Conservation (phyloP, 2,888 invertebrate species). For the Lymantria dispar region DNA sequence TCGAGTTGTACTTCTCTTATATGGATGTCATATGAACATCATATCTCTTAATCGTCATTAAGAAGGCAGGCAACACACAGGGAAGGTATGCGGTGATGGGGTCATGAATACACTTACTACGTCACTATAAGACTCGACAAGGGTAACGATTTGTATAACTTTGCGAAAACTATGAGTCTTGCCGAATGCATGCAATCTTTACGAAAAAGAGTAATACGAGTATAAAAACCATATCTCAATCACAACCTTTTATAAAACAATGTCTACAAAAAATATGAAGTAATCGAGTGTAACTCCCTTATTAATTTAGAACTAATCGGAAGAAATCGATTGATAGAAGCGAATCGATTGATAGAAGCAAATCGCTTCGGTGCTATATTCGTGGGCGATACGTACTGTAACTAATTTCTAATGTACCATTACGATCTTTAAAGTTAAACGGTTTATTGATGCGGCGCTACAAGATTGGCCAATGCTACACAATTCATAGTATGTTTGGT, state of each 20-base stretch:
- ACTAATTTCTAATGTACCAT: slow-evolving; percentile 14
- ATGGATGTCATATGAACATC: too few species aligned
- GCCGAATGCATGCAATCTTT: too few species aligned
- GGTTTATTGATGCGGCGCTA: slow-evolving; percentile 11
- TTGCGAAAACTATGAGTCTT: too few species aligned
- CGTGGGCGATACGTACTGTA: slow-evolving; percentile 10
- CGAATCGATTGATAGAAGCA: slow-evolving; percentile 10
- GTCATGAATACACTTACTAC: too few species aligned
- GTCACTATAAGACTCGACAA: too few species aligned
- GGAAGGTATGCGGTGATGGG: too few species aligned
- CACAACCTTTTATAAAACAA: background rate
- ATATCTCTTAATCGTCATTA: too few species aligned
- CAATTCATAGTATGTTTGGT: slow-evolving; percentile 5
- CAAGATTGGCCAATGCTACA: slow-evolving; percentile 7
- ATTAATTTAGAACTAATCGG: slow-evolving; percentile 6
- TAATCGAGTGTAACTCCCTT: slow-evolving; percentile 1
- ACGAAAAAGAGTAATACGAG: too few species aligned
- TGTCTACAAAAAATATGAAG: background rate
- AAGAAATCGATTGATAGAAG: slow-evolving; percentile 9
- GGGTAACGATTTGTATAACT: too few species aligned
- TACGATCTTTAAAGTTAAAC: slow-evolving; percentile 10
- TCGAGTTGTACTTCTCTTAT: too few species aligned
- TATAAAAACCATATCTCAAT: too few species aligned
- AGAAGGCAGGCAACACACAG: too few species aligned
- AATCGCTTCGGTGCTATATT: slow-evolving; percentile 8